Conservation (phyloP, 2,113 vertebrate genomes). For the Dipodomys spectabilis region DNA sequence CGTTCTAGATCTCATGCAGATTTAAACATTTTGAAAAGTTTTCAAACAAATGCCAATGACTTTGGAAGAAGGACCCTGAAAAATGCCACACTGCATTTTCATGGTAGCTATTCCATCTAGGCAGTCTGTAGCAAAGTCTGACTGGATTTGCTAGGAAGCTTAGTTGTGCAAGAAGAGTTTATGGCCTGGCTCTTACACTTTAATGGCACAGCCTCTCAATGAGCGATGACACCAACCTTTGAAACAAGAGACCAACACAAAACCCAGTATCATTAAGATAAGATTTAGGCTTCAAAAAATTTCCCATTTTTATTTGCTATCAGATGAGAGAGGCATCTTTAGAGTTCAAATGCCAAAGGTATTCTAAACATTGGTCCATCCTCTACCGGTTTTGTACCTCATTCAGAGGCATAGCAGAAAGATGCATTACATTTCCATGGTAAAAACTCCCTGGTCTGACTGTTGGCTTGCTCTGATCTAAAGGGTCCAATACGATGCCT, state of each 20-base stretch:
- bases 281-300: background rate
- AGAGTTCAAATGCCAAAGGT: background rate
- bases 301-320: background rate
- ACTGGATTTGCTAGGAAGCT: background rate
- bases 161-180: background rate
- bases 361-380: background rate
- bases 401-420: background rate
- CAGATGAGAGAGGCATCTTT: background rate
- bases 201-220: background rate
- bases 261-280: background rate
- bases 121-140: background rate
- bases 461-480: background rate
- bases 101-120: no score
- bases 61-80: background rate
- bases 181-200: background rate
- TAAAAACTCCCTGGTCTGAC: background rate
- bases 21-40: constrained; percentile 17
- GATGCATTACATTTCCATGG: background rate
- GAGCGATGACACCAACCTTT: background rate
- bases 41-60: background rate
- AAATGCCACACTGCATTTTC: background rate
- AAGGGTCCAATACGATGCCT: background rate
- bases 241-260: background rate
- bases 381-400: background rate
- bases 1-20: background rate